Evolutionary conservation across 2,888 invertebrate species (phyloP).

Genomic region (Danaus chrysippus): DNA sequence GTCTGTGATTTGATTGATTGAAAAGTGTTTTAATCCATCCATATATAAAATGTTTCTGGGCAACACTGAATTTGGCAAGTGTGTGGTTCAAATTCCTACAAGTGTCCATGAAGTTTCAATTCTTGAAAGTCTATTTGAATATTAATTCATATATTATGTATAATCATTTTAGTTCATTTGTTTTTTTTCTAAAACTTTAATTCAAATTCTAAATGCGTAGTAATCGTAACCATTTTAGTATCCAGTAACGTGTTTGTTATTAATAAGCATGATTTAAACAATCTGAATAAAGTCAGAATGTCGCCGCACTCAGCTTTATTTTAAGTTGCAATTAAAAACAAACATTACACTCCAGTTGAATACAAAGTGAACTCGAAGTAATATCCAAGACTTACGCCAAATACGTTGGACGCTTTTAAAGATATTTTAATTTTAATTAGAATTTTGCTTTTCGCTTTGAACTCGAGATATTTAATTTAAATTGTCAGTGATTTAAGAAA

Average conservation of each 20-base stretch:
- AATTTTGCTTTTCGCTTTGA: conserved; percentile 2
- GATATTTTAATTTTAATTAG: not conserved
- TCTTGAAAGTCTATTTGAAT: too few relatives aligned
- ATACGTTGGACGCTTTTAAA: not conserved
- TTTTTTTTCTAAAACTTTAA: too few relatives aligned
- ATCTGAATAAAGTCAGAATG: not conserved
- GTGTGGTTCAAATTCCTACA: too few relatives aligned
- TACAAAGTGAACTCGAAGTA: conserved; percentile 2
- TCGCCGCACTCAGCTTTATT: not conserved
- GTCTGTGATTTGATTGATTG: too few relatives aligned
- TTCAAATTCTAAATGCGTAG: too few relatives aligned
- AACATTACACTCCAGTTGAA: not conserved
- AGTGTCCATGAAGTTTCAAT: too few relatives aligned
- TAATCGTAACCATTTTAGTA: too few relatives aligned
- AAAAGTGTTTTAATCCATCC: too few relatives aligned
- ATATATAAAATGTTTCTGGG: too few relatives aligned
- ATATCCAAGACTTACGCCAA: not conserved
- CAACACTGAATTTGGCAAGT: too few relatives aligned
- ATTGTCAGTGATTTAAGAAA: not conserved
- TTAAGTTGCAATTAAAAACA: conserved; percentile 7
- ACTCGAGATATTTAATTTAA: conserved; percentile 3
- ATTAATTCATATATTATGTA: too few relatives aligned
- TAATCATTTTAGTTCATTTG: too few relatives aligned
- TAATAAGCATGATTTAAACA: not conserved
- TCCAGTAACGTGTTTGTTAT: not conserved